Base-by-base conservation (phyloP, 2,888 invertebrate species). In the Cephus rjabovi region DNA sequence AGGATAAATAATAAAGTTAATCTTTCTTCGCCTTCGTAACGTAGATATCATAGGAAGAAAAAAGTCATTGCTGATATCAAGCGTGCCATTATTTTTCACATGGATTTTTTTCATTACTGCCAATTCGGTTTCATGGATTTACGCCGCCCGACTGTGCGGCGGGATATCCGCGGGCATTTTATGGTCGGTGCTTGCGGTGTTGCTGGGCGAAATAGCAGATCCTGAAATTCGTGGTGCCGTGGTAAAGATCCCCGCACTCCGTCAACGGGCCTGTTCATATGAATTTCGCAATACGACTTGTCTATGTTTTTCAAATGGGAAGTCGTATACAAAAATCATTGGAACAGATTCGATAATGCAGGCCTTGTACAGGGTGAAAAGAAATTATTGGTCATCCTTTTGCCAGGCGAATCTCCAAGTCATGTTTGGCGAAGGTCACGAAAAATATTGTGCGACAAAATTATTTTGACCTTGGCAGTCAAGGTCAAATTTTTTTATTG, bases 211-310 rank as follows among this genome's bases (percentile, higher is more conserved):
- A 82, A 89, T 91, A 23, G 90, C 91, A 9, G 87, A 90, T 82
- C 89, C 91, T 11, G 86, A 83, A 74, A 90, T 91, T 75, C 90
- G 91, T 76, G 91, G 91, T 75, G 87, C 89, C 73, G 81, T 91
- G 87, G 91, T 90, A 87, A 87, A 82, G 77, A 83, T 75, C 77
- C 69, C 34, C 56, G 37, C 1, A 37, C 0, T 37, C 1, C 37
- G 12, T 37, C 12, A 37, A 37, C 37, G 37, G 37, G 37, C 4
- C 37, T 37, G 37, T 37, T 37, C 37, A 1, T 4, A 12, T 37
- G 37, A 12, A 12, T 37, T 12, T 35, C 35, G 3, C 35, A 35
- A 35, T 12, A 35, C 12, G 37, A 37, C 37, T 35, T 35, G 37
- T 37, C 37, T 4, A 37, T 37, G 1, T 12, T 37, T 12, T 37